Evolutionary conservation across 1,140 invertebrate species (phyloP), one percentile per base, ranked within the genome.

Genomic region (Pemphigus obesinymphae): DNA sequence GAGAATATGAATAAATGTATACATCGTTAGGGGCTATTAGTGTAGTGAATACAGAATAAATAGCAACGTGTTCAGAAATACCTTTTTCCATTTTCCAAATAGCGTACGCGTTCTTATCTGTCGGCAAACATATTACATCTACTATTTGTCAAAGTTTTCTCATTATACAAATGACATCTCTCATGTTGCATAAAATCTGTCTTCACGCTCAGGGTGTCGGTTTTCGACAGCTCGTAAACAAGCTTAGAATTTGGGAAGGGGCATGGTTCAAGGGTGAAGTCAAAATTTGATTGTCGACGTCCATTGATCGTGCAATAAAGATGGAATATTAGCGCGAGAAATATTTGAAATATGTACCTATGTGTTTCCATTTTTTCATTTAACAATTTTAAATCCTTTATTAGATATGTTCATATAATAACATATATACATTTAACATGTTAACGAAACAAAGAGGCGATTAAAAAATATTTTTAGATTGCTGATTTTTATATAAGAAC

Each of bases 81-180:
- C 26, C 70, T 50, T 73, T 50, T 31, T 10, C n/a, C 10, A 48
- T 73, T 50, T 17, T 73, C 17, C 17, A 48, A 31, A 48, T n/a
- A n/a, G n/a, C n/a, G 1, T 31, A 50, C n/a, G 43, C 17, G 70
- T 17, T 70, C 50, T 80, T 80, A 80, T 80, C 76, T 63, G 34
- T 63, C 23, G 15, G 37, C 15, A 63, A 63, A 80, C 76, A 43
- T 58, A 78, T 80, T 61, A 58, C 26, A 43, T 80, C 55, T 53
- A 31, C 55, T 80, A 80, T 80, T 80, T 80, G 76, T 80, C 76
- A 80, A 80, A 61, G 76, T 80, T 80, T 80, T 80, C 76, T 80
- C 76, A 80, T 80, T 80, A n/a, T n/a, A 80, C 76, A 43, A 58
- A 80, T 53, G 53, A 78, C 55, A 40, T 61, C 8, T 80, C 76